phyloP scores from a whole-genome alignment of 2,888 invertebrate genomes.

The Scaeva pyrastri region DNA sequence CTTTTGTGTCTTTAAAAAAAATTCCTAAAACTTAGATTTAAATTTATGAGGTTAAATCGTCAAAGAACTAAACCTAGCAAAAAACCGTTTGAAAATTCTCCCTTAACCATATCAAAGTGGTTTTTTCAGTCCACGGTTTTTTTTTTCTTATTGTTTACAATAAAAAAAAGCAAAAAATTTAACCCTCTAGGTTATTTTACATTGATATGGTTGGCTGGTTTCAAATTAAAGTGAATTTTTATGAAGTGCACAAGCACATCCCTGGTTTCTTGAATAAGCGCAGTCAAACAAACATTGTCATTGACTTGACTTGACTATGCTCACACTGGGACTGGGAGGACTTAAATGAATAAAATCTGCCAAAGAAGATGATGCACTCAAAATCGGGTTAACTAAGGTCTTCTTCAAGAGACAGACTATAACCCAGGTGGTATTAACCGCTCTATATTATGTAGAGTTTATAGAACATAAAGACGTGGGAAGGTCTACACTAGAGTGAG shows the following conservation, averaged over 20 bases:
- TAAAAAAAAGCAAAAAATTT: not conserved
- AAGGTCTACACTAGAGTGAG: too few species aligned
- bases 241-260: constrained; percentile 28
- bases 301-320: constrained; percentile 3
- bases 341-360: constrained; percentile 11
- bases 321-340: constrained; percentile 31
- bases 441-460: not conserved
- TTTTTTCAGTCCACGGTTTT: not conserved
- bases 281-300: constrained; percentile 37
- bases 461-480: too few species aligned
- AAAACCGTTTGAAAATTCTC: constrained; percentile 7
- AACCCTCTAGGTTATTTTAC: constrained; percentile 1
- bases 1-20: too few species aligned
- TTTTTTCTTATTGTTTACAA: not conserved
- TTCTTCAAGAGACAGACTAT: not conserved
- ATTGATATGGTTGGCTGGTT: constrained; percentile 42
- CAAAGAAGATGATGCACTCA: constrained; percentile 48
- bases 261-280: not conserved
- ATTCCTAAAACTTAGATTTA: not conserved
- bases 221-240: constrained; percentile 57
- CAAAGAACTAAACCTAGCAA: not conserved
- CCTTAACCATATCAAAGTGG: constrained; percentile 11
- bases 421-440: not conserved
- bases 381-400: constrained; percentile 62
- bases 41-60: not conserved